Evolutionary conservation across 2,888 invertebrate species (phyloP), one percentile per base, ranked within the genome.

Genomic region (Melangyna quadrimaculata): DNA sequence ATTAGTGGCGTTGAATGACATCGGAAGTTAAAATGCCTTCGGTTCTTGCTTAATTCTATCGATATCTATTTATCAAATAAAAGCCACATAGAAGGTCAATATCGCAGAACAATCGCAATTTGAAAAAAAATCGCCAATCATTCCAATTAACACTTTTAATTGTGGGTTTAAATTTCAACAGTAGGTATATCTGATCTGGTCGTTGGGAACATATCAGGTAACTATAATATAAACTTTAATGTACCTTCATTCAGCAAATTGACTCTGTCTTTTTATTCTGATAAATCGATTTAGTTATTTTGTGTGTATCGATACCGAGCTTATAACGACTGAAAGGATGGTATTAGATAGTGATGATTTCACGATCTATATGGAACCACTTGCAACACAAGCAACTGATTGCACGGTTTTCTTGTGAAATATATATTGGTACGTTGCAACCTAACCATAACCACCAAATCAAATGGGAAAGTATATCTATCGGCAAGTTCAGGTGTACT

Each of bases 271-370:
- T 24, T 24, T 61, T 61, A n/a, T 61, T 45, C 19, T 32, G 12
- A 45, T 32, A 65, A 43, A 63, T 65, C 65, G 48, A 65, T 32
- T 65, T 48, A 65, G 45, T 32, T 45, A 32, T 48, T 48, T 48
- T 65, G 29, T 48, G 14, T 48, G 59, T n/a, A n/a, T n/a, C n/a
- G n/a, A n/a, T 35, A 8, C 12, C 8, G 19, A 45, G 45, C 65
- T 65, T n/a, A n/a, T 48, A 65, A 35, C 67, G 35, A 67, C 51
- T 67, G 51, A 48, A 67, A n/a, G 67, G 35, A 77, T 77, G 63
- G 73, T 81, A 81, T 81, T 86, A 86, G 81, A 81, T 86, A 81
- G 81, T 78, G 80, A 84, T 86, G 81, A 86, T 80, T 86, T 86
- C 80, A 86, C 86, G 86, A 86, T 86, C 86, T 86, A 65, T 86